phyloP scores from a whole-genome alignment of 2,797 vertebrate genomes.

The Telmatherina bonti region DNA sequence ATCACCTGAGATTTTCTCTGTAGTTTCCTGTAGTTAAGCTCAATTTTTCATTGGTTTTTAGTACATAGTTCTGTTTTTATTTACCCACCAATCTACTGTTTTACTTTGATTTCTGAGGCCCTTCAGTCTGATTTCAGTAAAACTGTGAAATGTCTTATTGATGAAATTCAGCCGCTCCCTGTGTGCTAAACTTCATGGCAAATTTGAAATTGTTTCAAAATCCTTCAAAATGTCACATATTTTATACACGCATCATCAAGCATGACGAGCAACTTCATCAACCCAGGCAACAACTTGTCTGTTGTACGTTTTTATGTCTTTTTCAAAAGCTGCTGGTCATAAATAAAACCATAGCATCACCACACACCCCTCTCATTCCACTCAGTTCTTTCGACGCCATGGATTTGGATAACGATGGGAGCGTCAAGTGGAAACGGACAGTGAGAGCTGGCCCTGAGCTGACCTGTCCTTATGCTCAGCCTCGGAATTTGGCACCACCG shows the following conservation, averaged over 20 bases:
- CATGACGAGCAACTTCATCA: not conserved
- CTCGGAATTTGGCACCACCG: slow-evolving; percentile 52
- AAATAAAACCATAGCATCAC: slow-evolving; percentile 28
- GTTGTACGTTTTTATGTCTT: slow-evolving; percentile 30
- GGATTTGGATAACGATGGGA: slow-evolving; percentile 12
- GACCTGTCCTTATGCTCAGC: slow-evolving; percentile 52
- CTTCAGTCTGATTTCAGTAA: not conserved
- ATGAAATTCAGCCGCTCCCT: not conserved
- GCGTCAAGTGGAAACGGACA: slow-evolving; percentile 35
- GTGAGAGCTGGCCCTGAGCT: slow-evolving; percentile 31
- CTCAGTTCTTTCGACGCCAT: slow-evolving; percentile 41
- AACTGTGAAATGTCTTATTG: not conserved
- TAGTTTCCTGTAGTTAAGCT: not conserved
- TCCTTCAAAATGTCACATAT: not conserved
- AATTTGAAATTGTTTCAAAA: not conserved
- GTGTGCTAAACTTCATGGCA: not conserved
- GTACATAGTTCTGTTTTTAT: not conserved
- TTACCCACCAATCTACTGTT: not conserved
- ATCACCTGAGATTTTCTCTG: not conserved
- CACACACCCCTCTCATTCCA: slow-evolving; percentile 25
- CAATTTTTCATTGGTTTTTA: not conserved
- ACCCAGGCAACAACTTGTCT: slow-evolving; percentile 11
- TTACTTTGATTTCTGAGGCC: not conserved
- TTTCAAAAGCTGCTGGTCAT: slow-evolving; percentile 49
- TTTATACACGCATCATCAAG: not conserved